Evolutionary conservation across 2,888 invertebrate genomes (phyloP).

Genomic region (Hypsopygia costalis): DNA sequence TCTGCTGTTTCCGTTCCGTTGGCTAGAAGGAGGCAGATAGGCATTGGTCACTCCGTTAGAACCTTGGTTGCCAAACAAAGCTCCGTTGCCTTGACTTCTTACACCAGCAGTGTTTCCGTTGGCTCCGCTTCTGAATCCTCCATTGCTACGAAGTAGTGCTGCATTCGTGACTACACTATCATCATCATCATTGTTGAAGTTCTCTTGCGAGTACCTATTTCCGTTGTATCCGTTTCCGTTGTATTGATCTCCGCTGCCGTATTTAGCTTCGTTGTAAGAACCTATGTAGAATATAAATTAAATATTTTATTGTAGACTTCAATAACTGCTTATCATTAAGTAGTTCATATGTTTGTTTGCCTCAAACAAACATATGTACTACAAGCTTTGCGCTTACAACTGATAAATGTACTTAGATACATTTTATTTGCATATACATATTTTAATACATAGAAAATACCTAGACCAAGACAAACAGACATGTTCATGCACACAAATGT

Average conservation of each 20-base stretch:
- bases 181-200: conserved; percentile 26
- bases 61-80: conserved; percentile 4
- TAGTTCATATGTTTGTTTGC: neutral
- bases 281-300: conserved; percentile 30
- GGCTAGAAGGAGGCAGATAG: conserved; percentile 45
- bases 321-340: neutral
- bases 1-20: conserved; percentile 17
- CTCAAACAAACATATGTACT: no score
- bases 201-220: conserved; percentile 19
- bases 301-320: neutral
- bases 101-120: neutral
- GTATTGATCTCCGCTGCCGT: conserved; percentile 29
- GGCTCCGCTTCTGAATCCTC: conserved; percentile 7
- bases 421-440: no score
- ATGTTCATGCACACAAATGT: no score
- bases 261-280: conserved; percentile 60
- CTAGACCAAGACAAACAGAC: no score
- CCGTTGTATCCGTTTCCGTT: conserved; percentile 21
- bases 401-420: no score
- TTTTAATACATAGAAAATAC: no score
- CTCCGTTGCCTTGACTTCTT: neutral
- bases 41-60: conserved; percentile 29
- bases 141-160: conserved; percentile 25
- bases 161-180: conserved; percentile 50
- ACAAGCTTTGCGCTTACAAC: no score